Conservation (phyloP, 2,797 vertebrate species). For the Cichlasoma orientale region DNA sequence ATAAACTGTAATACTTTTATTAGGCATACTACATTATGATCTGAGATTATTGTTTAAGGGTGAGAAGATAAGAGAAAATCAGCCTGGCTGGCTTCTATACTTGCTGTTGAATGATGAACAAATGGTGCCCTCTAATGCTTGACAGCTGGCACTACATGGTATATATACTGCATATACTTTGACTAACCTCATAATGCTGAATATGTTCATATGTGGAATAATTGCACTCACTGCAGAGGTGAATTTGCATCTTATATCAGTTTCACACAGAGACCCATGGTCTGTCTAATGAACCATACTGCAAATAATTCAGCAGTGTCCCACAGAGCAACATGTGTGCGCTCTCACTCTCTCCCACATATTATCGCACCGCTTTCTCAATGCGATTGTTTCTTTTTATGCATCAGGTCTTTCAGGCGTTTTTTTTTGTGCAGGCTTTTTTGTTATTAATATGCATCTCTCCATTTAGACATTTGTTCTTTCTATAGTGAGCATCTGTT, state of each 20-base stretch:
- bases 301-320: constrained; percentile 20
- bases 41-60: background rate
- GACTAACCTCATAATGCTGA: background rate
- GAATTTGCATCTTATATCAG: constrained; percentile 6
- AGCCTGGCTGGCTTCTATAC: background rate
- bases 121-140: constrained; percentile 43
- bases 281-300: constrained; percentile 22
- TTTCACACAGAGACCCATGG: background rate
- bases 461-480: background rate
- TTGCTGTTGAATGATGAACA: background rate
- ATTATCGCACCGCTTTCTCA: constrained; percentile 8
- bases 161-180: background rate
- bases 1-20: background rate
- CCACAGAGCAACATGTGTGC: background rate
- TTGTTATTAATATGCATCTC: background rate
- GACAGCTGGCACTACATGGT: background rate
- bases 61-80: background rate
- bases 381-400: constrained; percentile 26
- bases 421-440: background rate
- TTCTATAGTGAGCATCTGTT: background rate
- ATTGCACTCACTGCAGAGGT: constrained; percentile 2
- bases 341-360: constrained; percentile 9
- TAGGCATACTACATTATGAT: background rate
- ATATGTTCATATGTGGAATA: background rate
- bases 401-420: background rate